phyloP scores from a whole-genome alignment of 2,113 vertebrate species.

The Centrocercus urophasianus region DNA sequence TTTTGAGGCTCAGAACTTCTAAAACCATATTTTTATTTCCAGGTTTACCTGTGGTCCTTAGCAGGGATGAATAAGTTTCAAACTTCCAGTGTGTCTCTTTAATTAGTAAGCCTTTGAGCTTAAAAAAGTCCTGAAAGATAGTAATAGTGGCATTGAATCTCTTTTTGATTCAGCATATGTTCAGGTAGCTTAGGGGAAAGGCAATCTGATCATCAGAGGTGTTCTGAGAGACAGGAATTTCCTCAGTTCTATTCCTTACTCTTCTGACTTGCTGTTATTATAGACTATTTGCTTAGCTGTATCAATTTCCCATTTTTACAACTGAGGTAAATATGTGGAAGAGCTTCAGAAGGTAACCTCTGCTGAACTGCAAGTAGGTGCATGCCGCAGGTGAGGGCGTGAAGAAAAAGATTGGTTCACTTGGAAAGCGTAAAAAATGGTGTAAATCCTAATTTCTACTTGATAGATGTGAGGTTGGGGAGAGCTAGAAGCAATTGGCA shows the following conservation, averaged over 20 bases:
- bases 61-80: not conserved
- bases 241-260: not conserved
- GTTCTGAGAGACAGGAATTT: not conserved
- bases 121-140: not conserved
- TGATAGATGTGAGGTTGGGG: not conserved
- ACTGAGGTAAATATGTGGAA: not conserved
- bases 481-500: not conserved
- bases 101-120: not conserved
- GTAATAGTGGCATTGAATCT: not conserved
- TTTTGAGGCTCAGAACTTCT: not conserved
- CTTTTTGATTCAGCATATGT: not conserved
- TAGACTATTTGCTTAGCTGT: not conserved
- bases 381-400: not conserved
- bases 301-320: not conserved
- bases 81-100: not conserved
- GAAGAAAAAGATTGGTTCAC: not conserved
- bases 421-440: not conserved
- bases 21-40: not conserved
- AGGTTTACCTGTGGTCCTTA: not conserved
- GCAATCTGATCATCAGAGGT: not conserved
- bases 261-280: not conserved
- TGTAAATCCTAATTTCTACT: not conserved
- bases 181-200: not conserved
- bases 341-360: not conserved
- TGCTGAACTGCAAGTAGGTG: not conserved